These are phyloP conservation scores for Hirtodrosophila confusa DNA, from an alignment of 2,888 invertebrate genomes.

Conservation along the genomic window DNA sequence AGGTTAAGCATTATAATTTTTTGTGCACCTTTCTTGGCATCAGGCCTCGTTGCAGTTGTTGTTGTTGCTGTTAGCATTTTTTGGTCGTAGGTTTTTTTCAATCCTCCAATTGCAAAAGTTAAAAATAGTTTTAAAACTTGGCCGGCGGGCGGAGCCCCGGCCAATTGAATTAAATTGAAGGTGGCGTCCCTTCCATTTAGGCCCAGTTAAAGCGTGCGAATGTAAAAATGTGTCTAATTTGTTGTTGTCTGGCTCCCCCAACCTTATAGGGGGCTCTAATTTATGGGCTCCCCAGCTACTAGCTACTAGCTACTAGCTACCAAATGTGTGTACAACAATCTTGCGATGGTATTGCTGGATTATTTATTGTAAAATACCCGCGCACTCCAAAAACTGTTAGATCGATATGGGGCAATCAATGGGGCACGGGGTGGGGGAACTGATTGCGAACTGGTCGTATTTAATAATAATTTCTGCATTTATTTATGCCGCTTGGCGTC, in stretches of 20 bases:
- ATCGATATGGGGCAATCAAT: slow-evolving; percentile 67
- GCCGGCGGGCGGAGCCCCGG: slow-evolving; percentile 18
- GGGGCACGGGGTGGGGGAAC: slow-evolving; percentile 11
- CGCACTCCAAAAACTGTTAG: slow-evolving; percentile 65
- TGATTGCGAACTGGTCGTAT: slow-evolving; percentile 68
- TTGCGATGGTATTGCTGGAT: slow-evolving; percentile 44
- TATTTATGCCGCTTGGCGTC: slow-evolving; percentile 67
- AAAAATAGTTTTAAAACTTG: slow-evolving; percentile 69
- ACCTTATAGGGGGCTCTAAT: slow-evolving; percentile 44
- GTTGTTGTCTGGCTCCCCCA: slow-evolving; percentile 7
- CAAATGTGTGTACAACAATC: slow-evolving; percentile 27
- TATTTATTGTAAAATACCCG: slow-evolving; percentile 75
- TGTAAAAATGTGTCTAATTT: slow-evolving; percentile 68
- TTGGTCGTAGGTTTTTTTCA: slow-evolving; percentile 12
- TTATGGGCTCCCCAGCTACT: slow-evolving; percentile 37
- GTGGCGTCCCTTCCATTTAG: slow-evolving; percentile 6
- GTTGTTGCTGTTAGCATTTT: slow-evolving; percentile 24
- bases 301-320: slow-evolving; percentile 1
- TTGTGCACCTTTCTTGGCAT: slow-evolving; percentile 44
- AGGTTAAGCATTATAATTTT: slow-evolving; percentile 78
- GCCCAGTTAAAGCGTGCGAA: slow-evolving; percentile 38
- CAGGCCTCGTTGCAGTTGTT: slow-evolving; percentile 6
- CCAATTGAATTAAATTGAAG: slow-evolving; percentile 71
- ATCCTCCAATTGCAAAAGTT: slow-evolving; percentile 62
- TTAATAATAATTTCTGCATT: slow-evolving; percentile 77